Percentiles rank a stretch among this genome's conserved stretches.
phyloP scores from a whole-genome alignment of 2,113 vertebrate species.

The Thryonomys swinderianus region DNA sequence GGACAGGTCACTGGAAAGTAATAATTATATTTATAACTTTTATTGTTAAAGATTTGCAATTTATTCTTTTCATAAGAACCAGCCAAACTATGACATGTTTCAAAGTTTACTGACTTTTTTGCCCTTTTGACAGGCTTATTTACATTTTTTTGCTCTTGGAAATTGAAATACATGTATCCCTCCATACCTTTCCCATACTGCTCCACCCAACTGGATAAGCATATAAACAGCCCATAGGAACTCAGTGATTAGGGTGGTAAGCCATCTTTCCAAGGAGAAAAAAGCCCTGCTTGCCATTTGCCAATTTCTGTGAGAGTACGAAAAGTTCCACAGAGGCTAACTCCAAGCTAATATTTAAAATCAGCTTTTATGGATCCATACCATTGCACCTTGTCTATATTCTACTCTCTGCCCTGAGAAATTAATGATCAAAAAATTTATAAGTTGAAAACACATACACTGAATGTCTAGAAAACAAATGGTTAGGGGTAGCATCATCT shows the following conservation, averaged over 20 bases:
- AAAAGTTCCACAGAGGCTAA: background rate
- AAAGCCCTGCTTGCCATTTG: background rate
- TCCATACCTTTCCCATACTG: background rate
- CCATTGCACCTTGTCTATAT: background rate
- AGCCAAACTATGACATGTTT: background rate
- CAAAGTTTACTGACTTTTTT: conserved; percentile 9
- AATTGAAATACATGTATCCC: background rate
- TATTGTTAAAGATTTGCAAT: background rate
- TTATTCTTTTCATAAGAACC: background rate
- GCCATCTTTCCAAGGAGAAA: background rate
- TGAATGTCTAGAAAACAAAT: background rate
- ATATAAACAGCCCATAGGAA: background rate
- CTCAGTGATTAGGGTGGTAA: background rate
- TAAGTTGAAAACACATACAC: background rate
- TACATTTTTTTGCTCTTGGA: conserved; percentile 4
- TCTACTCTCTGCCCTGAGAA: background rate
- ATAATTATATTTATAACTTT: background rate
- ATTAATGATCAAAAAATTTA: background rate
- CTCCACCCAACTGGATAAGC: background rate
- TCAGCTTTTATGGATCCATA: background rate
- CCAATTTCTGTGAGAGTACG: background rate
- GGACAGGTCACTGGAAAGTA: background rate
- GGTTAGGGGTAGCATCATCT: background rate
- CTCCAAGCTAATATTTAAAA: conserved; percentile 4
- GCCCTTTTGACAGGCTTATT: background rate